phyloP scores from a whole-genome alignment of 2,797 vertebrate species.

The Tadarida brasiliensis region DNA sequence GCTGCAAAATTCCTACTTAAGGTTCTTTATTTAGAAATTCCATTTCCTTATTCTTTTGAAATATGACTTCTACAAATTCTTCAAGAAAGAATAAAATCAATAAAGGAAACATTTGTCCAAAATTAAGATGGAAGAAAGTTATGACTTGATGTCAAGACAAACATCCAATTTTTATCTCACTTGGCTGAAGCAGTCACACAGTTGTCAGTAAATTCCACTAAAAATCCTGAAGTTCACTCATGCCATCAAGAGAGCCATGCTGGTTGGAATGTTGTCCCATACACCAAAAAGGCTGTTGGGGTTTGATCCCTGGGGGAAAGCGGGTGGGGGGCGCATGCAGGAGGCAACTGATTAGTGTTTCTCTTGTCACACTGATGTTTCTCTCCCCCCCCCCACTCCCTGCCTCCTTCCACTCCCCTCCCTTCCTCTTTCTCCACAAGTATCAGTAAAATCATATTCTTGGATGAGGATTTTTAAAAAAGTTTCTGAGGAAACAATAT shows the following conservation, averaged over 20 bases:
- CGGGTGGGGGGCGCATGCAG: no score
- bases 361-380: no score
- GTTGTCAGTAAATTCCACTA: not conserved
- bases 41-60: not conserved
- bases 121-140: conserved; percentile 25
- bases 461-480: no score
- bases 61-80: not conserved
- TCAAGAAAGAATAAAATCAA: not conserved
- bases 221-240: not conserved
- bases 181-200: not conserved
- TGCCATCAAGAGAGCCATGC: not conserved
- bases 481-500: no score
- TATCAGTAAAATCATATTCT: no score
- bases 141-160: not conserved
- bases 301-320: no score
- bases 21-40: conserved; percentile 6
- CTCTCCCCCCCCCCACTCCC: no score
- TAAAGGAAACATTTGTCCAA: not conserved
- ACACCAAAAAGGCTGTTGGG: no score
- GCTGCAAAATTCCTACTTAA: not conserved
- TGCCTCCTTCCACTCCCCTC: no score
- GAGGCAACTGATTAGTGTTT: no score
- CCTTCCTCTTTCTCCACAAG: no score
- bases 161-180: conserved; percentile 20
- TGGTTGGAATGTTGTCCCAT: no score